Evolutionary conservation across 2,888 invertebrate species (phyloP), one percentile per base, ranked within the genome.

Genomic region (Apodemia arnacis): DNA sequence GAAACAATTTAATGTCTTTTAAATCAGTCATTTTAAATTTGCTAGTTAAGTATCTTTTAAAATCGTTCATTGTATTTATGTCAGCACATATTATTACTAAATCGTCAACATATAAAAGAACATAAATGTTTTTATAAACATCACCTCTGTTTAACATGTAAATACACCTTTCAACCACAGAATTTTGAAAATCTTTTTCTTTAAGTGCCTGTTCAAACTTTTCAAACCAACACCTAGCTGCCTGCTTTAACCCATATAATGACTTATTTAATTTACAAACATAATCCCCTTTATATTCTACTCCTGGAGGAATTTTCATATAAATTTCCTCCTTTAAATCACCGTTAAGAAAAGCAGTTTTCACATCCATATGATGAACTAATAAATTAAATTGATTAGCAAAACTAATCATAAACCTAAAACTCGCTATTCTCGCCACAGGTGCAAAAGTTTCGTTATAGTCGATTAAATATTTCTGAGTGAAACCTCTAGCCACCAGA

Each of bases 401-500:
- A 78, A 95, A 74, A 41, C 77, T 44, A 80, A 95, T 76, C 11
- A 95, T 80, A 8, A 91, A 87, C 81, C 95, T 87, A 15, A 95
- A 91, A 24, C 91, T 93, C 24, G 88, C 27, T 84, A 93, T 92
- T 81, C 89, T 93, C 2, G 91, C 94, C 2, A 95, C 93, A 24
- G 94, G 93, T 27, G 94, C 90, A 88, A 95, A 95, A 8, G 94
- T 94, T 78, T 95, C 92, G 72, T 94, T 83, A 86, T 93, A 27
- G 27, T 27, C 27, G 2, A 27, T 27, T 27, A 27, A 27, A 27
- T 27, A 27, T 27, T 27, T 27, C 27, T 95, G 95, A 41, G 90
- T 93, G 91, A 93, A 95, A 18, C 94, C 94, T 80, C 91, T 89
- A 18, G 95, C 94, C 27, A 95, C 94, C 10, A 95, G 78, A 59